These are phyloP conservation scores for Guaruba guarouba DNA, from an alignment of 2,113 vertebrate species.

Conservation along the genomic window DNA sequence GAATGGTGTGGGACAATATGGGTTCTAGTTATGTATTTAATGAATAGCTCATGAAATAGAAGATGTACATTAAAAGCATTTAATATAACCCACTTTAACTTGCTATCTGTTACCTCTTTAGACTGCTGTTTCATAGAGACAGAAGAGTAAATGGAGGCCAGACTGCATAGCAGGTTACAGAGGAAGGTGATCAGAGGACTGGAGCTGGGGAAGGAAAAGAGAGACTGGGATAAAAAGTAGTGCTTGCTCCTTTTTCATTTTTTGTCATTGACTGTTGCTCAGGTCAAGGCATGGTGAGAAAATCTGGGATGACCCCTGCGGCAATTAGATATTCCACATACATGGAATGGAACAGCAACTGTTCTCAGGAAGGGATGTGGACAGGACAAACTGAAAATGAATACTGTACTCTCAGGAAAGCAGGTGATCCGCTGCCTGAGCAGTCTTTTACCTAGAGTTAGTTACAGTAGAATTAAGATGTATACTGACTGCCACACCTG, in stretches of 20 bases:
- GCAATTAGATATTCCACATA: not conserved
- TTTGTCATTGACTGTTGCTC: not conserved
- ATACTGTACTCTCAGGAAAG: not conserved
- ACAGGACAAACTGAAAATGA: not conserved
- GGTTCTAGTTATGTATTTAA: not conserved
- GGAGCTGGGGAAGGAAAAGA: not conserved
- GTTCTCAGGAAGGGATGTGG: not conserved
- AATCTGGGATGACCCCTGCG: not conserved
- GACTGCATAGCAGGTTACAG: not conserved
- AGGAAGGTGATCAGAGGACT: not conserved
- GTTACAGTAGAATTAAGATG: not conserved
- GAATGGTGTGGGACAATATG: not conserved
- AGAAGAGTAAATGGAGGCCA: not conserved
- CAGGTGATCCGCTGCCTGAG: not conserved
- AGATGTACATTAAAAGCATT: not conserved
- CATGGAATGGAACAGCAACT: accelerated
- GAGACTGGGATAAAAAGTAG: not conserved
- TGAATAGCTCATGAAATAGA: not conserved
- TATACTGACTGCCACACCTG: not conserved
- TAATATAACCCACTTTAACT: not conserved
- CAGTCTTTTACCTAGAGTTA: not conserved
- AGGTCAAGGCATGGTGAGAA: not conserved
- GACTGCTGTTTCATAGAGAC: not conserved
- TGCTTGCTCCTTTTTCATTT: not conserved
- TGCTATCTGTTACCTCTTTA: not conserved